A percentile compares a stretch with the other conserved stretches of the same genome.
Conservation (phyloP, 1,140 invertebrate genomes). For the Drosophila kanapiae region DNA sequence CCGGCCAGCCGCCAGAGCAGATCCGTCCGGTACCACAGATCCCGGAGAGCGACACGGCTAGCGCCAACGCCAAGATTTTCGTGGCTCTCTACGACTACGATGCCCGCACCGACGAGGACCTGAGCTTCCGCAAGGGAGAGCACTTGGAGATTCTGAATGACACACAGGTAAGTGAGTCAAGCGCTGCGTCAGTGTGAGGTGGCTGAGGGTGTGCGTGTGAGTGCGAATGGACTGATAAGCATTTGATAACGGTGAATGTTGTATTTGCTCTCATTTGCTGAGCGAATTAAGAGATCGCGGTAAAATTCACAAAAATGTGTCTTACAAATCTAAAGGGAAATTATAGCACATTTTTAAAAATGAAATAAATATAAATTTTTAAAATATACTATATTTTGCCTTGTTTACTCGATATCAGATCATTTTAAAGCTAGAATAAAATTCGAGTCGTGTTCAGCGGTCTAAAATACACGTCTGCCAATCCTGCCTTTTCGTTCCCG, state of each 20-base stretch:
- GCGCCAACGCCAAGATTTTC: slow-evolving; percentile 94
- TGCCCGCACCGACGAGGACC: slow-evolving; percentile 98
- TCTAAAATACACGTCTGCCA: too few relatives aligned
- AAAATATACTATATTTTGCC: too few relatives aligned
- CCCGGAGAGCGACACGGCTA: slow-evolving; percentile 88
- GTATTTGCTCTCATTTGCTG: slow-evolving; percentile 5
- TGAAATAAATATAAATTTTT: too few relatives aligned
- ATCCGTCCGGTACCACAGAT: slow-evolving; percentile 85
- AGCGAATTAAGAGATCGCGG: not conserved
- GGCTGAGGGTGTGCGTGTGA: slow-evolving; percentile 1
- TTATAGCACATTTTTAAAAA: too few relatives aligned
- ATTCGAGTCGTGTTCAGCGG: too few relatives aligned
- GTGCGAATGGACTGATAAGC: slow-evolving; percentile 14
- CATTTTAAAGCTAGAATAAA: too few relatives aligned
- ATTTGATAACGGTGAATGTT: slow-evolving; percentile 16
- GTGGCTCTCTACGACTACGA: slow-evolving; percentile 99
- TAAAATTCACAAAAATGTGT: not conserved
- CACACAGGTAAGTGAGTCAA: slow-evolving; percentile 89
- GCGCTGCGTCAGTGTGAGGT: not conserved
- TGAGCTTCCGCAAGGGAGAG: slow-evolving; percentile 99
- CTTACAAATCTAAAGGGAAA: too few relatives aligned
- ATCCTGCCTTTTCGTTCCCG: too few relatives aligned
- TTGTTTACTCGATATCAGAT: too few relatives aligned
- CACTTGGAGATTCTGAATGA: slow-evolving; percentile 99
- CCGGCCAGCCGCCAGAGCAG: slow-evolving; percentile 80